Conservation (phyloP, 2,797 vertebrate species). For the Sylvia borin region DNA sequence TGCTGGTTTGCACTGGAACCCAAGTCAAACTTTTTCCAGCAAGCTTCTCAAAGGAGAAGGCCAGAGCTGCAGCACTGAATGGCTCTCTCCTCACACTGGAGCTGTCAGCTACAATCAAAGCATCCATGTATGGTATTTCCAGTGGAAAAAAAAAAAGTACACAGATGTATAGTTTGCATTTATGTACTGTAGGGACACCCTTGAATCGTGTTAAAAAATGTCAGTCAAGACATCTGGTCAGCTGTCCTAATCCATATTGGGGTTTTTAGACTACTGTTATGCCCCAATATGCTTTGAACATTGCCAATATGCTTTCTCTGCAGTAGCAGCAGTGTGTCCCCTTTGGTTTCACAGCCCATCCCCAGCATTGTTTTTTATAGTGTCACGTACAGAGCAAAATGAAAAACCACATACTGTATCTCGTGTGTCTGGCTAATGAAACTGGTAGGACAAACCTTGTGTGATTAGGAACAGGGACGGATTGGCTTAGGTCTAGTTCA, state of each 20-base stretch:
- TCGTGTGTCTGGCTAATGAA: slow-evolving; percentile 81
- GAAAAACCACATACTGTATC: slow-evolving; percentile 79
- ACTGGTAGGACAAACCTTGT: slow-evolving; percentile 80
- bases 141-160: slow-evolving; percentile 67
- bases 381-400: slow-evolving; percentile 76
- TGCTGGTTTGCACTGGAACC: not conserved
- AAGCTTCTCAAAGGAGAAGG: not conserved
- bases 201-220: slow-evolving; percentile 81
- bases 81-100: slow-evolving; percentile 33
- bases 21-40: not conserved
- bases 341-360: slow-evolving; percentile 77
- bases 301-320: slow-evolving; percentile 85
- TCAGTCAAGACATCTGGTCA: slow-evolving; percentile 86
- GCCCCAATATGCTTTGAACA: slow-evolving; percentile 85
- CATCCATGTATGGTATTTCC: slow-evolving; percentile 65
- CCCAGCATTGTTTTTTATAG: slow-evolving; percentile 77
- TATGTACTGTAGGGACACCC: slow-evolving; percentile 78
- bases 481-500: slow-evolving; percentile 83
- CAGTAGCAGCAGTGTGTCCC: slow-evolving; percentile 81
- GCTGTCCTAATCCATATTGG: slow-evolving; percentile 84
- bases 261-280: slow-evolving; percentile 83
- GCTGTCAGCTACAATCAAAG: slow-evolving; percentile 58
- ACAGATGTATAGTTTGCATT: slow-evolving; percentile 81
- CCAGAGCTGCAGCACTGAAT: not conserved
- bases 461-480: slow-evolving; percentile 78